Conservation (phyloP, 2,888 invertebrate genomes). For the Rhodophaea formosa region DNA sequence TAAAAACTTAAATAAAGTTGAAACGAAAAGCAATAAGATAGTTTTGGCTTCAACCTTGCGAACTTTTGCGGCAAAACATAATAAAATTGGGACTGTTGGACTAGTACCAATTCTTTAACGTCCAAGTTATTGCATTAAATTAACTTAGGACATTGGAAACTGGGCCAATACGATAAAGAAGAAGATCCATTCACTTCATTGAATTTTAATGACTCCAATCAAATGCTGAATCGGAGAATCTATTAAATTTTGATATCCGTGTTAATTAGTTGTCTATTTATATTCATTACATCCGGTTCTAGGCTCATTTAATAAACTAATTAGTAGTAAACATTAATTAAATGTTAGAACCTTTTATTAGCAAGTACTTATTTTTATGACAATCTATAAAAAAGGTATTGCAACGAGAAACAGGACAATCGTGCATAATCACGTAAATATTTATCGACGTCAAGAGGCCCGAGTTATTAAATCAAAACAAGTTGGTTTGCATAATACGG, state of each 20-base stretch:
- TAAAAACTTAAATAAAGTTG: neutral
- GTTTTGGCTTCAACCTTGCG: conserved; percentile 20
- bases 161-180: neutral
- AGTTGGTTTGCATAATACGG: conserved; percentile 44
- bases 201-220: neutral
- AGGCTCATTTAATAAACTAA: neutral
- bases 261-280: neutral
- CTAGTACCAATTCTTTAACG: conserved; percentile 11
- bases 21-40: conserved; percentile 7
- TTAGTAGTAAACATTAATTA: too few species aligned
- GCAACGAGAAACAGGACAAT: too few species aligned
- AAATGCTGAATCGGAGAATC: neutral
- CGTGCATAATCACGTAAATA: too few species aligned
- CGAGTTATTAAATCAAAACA: conserved; percentile 44
- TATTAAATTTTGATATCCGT: neutral
- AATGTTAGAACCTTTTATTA: too few species aligned
- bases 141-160: neutral
- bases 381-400: too few species aligned
- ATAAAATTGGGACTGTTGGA: conserved; percentile 16
- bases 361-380: too few species aligned
- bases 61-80: conserved; percentile 10
- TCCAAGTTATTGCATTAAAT: neutral
- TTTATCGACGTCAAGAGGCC: too few species aligned
- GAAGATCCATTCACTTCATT: neutral
- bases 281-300: neutral